Conservation (phyloP, 2,113 vertebrate genomes). For the Thalassarche chlororhynchos region DNA sequence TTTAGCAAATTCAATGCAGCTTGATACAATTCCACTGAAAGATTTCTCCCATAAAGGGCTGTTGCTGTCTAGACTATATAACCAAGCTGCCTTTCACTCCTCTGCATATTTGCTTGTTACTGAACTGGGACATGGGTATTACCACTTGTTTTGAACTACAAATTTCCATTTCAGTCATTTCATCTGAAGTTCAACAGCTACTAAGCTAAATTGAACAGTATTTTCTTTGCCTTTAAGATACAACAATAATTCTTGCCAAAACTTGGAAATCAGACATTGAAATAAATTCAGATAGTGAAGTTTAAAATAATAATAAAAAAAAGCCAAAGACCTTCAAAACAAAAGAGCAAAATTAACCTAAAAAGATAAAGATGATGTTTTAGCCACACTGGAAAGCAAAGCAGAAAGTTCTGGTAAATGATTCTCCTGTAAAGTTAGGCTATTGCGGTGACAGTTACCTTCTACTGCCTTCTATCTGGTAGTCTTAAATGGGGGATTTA, state of each 20-base stretch:
- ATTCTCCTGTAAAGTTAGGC: neutral
- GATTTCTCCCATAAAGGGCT: neutral
- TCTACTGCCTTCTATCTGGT: neutral
- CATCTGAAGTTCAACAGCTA: neutral
- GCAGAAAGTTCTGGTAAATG: neutral
- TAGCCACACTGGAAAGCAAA: neutral
- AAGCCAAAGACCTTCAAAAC: neutral
- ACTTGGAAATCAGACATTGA: neutral
- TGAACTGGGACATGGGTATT: neutral
- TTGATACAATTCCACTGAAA: neutral
- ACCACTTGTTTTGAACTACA: neutral
- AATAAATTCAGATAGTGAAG: neutral
- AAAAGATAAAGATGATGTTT: neutral
- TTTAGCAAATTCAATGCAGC: neutral
- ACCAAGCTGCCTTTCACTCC: neutral
- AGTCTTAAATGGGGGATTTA: neutral
- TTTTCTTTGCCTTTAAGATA: neutral
- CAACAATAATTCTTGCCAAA: neutral
- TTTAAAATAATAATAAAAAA: neutral
- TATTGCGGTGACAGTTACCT: neutral
- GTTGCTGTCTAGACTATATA: neutral
- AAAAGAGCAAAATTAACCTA: neutral
- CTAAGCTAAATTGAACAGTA: neutral
- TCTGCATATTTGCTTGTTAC: neutral
- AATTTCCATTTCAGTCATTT: neutral